A percentile compares a stretch with the other conserved stretches of the same genome.
phyloP scores from a whole-genome alignment of 2,113 vertebrate species.

The Chlorocebus sabaeus region DNA sequence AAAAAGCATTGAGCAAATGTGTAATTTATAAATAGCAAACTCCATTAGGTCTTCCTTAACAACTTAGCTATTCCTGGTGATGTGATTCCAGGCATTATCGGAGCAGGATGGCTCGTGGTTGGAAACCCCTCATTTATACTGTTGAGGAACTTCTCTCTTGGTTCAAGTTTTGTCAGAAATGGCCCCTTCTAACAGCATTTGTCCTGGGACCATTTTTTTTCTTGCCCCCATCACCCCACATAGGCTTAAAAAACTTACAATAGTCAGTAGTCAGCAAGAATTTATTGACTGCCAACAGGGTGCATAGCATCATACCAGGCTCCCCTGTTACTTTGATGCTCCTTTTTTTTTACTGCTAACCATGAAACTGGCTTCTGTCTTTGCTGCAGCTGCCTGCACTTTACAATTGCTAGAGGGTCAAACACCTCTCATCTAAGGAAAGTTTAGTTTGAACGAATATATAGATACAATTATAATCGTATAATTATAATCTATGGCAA shows the following conservation, averaged over 20 bases:
- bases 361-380: background rate
- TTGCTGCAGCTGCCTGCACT: background rate
- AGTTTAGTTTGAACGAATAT: background rate
- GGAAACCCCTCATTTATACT: background rate
- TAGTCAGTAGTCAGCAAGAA: background rate
- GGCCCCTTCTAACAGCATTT: background rate
- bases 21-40: background rate
- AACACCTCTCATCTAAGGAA: constrained; percentile 19
- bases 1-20: background rate
- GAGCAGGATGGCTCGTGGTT: background rate
- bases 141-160: background rate
- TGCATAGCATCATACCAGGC: rapidly evolving
- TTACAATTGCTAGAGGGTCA: background rate
- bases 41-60: background rate
- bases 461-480: too few species aligned
- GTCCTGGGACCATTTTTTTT: background rate
- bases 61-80: background rate
- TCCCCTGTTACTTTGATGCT: background rate
- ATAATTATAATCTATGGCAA: constrained; percentile 18
- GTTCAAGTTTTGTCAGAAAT: background rate
- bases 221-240: background rate
- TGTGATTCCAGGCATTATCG: background rate
- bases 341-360: background rate
- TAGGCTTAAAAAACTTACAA: background rate
- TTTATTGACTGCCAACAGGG: background rate